Percentiles rank a stretch among this genome's conserved stretches.
Conservation (phyloP, 2,113 vertebrate species). For the Ceratotherium simum region DNA sequence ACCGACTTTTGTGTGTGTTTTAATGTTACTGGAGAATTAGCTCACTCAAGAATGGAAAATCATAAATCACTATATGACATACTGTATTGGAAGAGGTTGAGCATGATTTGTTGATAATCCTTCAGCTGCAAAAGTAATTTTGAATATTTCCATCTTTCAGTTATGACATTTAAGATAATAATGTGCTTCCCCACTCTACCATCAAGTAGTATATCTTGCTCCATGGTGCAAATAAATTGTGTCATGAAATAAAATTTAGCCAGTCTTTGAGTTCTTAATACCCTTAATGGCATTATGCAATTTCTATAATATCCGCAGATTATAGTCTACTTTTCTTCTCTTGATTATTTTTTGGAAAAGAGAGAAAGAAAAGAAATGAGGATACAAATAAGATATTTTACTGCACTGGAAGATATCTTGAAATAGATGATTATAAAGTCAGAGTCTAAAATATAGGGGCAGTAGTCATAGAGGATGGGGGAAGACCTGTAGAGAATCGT, state of each 20-base stretch:
- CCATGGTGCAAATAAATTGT: neutral
- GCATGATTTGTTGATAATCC: neutral
- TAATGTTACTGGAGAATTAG: neutral
- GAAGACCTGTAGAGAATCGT: neutral
- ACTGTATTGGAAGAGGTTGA: neutral
- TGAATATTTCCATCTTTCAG: neutral
- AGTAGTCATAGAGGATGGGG: neutral
- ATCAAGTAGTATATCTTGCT: neutral
- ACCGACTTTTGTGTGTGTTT: neutral
- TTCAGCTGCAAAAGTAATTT: neutral
- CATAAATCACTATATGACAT: neutral
- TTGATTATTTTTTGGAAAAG: conserved; percentile 17
- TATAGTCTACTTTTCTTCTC: neutral
- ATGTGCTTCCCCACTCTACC: neutral
- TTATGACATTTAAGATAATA: neutral
- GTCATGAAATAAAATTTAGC: conserved; percentile 26
- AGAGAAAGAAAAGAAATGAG: conserved; percentile 45
- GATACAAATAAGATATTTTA: neutral
- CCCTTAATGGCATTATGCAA: neutral
- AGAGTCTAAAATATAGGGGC: neutral
- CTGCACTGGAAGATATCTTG: neutral
- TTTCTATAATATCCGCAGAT: conserved; percentile 31
- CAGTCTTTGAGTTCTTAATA: conserved; percentile 40
- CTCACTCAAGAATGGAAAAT: conserved; percentile 10
- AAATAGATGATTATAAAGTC: neutral